Percentiles rank a stretch among this genome's conserved stretches.
Conservation (phyloP, 2,113 vertebrate genomes). For the Prolemur simus region DNA sequence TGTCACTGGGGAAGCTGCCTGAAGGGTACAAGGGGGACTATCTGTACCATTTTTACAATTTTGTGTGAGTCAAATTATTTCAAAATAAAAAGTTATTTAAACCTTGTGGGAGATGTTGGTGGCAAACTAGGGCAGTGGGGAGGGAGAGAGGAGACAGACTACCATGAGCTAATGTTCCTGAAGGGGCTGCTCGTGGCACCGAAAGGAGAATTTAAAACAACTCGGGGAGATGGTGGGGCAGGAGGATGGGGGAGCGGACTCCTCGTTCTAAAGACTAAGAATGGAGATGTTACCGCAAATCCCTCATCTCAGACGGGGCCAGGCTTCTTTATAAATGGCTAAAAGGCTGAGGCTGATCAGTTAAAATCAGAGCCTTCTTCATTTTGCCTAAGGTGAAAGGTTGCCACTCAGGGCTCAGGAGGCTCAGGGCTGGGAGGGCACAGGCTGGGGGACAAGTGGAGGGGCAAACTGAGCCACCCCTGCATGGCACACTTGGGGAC, state of each 20-base stretch:
- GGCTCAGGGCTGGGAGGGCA: background rate
- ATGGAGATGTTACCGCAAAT: background rate
- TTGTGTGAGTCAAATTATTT: background rate
- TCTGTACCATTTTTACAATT: background rate
- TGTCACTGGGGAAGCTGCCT: background rate
- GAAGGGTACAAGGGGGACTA: fast-evolving
- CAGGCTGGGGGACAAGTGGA: background rate
- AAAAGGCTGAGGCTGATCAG: background rate
- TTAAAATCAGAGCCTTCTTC: background rate
- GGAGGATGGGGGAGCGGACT: background rate
- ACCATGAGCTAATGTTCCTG: fast-evolving
- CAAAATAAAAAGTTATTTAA: background rate
- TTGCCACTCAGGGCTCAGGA: background rate
- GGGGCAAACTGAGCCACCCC: no score
- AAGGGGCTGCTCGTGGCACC: fast-evolving
- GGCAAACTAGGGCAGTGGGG: background rate
- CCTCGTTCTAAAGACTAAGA: background rate
- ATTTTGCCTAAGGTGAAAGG: background rate
- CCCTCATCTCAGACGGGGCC: background rate
- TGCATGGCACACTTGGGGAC: background rate
- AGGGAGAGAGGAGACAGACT: background rate
- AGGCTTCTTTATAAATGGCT: background rate
- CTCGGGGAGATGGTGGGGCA: fast-evolving
- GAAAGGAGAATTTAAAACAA: fast-evolving
- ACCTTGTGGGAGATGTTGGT: background rate